Conservation (phyloP, 2,113 vertebrate genomes). For the Misgurnus anguillicaudatus region DNA sequence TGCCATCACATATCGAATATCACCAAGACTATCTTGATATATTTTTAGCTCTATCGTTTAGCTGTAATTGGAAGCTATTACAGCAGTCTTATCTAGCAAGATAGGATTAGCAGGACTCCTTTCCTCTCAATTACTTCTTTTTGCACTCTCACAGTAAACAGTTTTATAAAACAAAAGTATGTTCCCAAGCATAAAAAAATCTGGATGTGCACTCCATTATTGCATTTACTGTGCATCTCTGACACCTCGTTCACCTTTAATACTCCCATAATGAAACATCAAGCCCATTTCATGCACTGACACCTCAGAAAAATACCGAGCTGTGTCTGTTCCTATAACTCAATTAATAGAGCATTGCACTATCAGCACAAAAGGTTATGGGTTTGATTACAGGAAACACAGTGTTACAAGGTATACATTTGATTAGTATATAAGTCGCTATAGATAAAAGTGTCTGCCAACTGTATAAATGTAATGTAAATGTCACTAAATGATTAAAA, state of each 20-base stretch:
- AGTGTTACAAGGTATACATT: too few relatives aligned
- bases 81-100: background rate
- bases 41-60: too few relatives aligned
- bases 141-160: background rate
- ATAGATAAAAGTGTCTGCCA: too few relatives aligned
- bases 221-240: background rate
- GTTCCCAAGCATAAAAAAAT: background rate
- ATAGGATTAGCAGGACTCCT: background rate
- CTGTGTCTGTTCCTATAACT: too few relatives aligned
- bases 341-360: too few relatives aligned
- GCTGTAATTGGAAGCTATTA: too few relatives aligned
- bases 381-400: background rate
- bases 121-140: background rate
- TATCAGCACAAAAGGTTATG: too few relatives aligned
- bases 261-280: background rate
- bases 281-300: background rate
- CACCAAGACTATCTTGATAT: too few relatives aligned
- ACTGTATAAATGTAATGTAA: background rate
- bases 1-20: too few relatives aligned
- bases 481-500: conserved; percentile 10
- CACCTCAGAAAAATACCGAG: background rate
- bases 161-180: background rate
- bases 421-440: too few relatives aligned
- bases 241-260: background rate
- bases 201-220: conserved; percentile 1